Conservation (phyloP, 2,113 vertebrate species). For the Dolichotis patagonum region DNA sequence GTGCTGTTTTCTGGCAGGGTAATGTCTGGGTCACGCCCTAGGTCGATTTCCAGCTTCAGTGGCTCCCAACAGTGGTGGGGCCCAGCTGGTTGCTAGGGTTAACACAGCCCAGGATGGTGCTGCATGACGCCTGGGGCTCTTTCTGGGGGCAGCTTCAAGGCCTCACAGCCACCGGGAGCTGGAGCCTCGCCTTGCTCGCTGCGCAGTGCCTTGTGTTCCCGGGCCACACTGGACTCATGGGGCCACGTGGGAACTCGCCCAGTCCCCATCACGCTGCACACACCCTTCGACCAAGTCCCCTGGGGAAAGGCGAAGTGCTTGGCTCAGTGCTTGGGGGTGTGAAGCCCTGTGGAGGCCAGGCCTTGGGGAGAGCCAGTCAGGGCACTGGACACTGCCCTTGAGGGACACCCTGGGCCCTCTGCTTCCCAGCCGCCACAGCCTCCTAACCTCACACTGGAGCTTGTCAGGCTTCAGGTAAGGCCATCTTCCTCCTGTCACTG, state of each 20-base stretch:
- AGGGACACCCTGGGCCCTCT: not conserved
- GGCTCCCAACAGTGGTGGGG: no score
- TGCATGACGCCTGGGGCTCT: no score
- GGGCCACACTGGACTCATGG: not conserved
- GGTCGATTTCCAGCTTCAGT: no score
- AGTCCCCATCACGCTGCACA: not conserved
- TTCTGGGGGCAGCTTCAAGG: not conserved
- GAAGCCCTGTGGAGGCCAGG: not conserved
- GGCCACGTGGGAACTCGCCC: not conserved
- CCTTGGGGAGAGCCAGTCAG: not conserved
- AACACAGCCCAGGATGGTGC: no score
- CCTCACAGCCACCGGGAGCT: not conserved
- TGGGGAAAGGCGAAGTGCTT: no score
- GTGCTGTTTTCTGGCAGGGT: no score
- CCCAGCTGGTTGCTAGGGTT: no score
- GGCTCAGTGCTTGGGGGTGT: no score
- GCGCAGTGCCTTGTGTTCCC: not conserved
- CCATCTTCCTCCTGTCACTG: no score
- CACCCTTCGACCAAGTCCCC: not conserved
- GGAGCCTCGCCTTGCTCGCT: not conserved
- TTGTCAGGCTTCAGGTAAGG: no score
- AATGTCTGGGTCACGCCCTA: no score
- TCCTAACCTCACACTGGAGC: not conserved
- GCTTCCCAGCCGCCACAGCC: not conserved
- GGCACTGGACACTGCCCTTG: not conserved